Conservation (phyloP, 2,888 invertebrate species). For the Drosophila paracracens region DNA sequence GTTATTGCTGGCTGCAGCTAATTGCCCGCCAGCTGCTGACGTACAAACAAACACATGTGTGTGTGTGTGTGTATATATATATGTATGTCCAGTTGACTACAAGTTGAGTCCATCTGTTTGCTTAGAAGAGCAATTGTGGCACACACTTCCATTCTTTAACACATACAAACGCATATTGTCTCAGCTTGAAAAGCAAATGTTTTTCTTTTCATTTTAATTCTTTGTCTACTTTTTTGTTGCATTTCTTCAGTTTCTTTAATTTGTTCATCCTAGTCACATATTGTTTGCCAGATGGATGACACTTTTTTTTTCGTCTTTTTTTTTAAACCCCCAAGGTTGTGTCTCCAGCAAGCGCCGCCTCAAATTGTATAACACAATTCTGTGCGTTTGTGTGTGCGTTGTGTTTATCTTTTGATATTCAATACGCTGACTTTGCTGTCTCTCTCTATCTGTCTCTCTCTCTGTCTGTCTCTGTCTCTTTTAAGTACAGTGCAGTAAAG, state of each 20-base stretch:
- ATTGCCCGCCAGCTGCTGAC: conserved; percentile 43
- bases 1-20: conserved; percentile 54
- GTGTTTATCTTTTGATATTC: conserved; percentile 61
- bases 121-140: conserved; percentile 29
- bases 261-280: conserved; percentile 26
- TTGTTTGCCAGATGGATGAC: conserved; percentile 1
- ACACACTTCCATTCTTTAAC: conserved; percentile 32
- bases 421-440: conserved; percentile 29
- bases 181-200: conserved; percentile 12
- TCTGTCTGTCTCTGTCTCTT: conserved; percentile 10
- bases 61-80: conserved; percentile 6
- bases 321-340: conserved; percentile 59
- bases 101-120: conserved; percentile 17
- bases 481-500: conserved; percentile 34
- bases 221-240: background rate
- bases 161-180: conserved; percentile 16
- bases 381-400: conserved; percentile 5
- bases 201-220: background rate
- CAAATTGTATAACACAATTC: conserved; percentile 67
- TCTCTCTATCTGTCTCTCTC: background rate
- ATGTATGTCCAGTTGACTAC: conserved; percentile 3
- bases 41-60: conserved; percentile 16
- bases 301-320: background rate
- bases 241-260: background rate
- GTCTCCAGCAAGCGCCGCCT: conserved; percentile 31